Percentiles rank a stretch among this genome's conserved stretches.
Conservation (phyloP, 2,888 invertebrate genomes). For the Globia sparganii region DNA sequence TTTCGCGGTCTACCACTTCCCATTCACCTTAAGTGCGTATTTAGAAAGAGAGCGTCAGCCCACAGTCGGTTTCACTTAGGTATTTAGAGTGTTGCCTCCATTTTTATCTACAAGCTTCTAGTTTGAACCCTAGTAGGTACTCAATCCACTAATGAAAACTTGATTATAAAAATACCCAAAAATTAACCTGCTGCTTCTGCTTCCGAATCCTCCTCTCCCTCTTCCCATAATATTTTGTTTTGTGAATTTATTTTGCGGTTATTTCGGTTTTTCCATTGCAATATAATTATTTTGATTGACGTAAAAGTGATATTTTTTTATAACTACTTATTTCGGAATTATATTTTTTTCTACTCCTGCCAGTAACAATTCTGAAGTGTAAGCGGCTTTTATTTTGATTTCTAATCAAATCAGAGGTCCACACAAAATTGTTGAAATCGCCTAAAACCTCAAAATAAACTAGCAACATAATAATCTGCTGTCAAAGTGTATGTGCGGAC, state of each 20-base stretch:
- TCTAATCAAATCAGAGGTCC: neutral
- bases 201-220: slow-evolving; percentile 20
- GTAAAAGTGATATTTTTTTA: neutral
- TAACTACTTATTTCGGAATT: neutral
- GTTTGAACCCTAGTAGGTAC: too few species aligned
- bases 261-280: slow-evolving; percentile 28
- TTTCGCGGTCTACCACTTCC: too few species aligned
- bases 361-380: slow-evolving; percentile 1
- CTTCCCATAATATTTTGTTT: slow-evolving; percentile 57
- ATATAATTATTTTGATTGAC: slow-evolving; percentile 33
- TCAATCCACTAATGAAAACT: neutral
- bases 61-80: too few species aligned
- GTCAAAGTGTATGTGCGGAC: neutral
- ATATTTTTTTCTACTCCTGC: neutral
- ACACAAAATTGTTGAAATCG: neutral
- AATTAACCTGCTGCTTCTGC: slow-evolving; percentile 63
- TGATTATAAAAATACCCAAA: neutral
- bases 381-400: neutral
- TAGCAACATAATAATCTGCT: too few species aligned
- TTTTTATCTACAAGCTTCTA: too few species aligned
- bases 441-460: neutral
- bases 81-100: too few species aligned
- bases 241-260: slow-evolving; percentile 21
- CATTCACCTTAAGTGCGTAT: too few species aligned
- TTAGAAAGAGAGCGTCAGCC: too few species aligned